Evolutionary conservation across 1,140 invertebrate species (phyloP).

Genomic region (Charaxes varanes): DNA sequence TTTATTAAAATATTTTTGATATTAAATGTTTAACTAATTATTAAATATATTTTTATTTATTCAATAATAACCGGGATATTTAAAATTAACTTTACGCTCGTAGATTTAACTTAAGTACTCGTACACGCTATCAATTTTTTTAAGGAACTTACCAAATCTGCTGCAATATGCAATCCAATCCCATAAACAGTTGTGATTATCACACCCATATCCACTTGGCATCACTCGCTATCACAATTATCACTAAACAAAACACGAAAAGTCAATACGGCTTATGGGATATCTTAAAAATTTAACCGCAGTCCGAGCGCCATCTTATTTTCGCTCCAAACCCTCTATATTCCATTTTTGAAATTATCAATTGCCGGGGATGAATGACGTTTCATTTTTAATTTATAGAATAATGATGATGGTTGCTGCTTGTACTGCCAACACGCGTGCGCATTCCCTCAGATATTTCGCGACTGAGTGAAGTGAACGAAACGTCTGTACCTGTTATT

Average conservation of each 20-base stretch:
- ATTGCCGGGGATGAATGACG: conserved; percentile 36
- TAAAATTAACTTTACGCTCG: too few relatives aligned
- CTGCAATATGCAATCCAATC: conserved; percentile 60
- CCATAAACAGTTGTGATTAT: conserved; percentile 60
- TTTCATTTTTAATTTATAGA: conserved; percentile 36
- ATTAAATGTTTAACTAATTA: too few relatives aligned
- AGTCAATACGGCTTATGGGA: conserved; percentile 49
- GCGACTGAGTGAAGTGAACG: conserved; percentile 44
- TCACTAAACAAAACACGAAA: conserved; percentile 65
- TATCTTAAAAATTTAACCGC: conserved; percentile 27
- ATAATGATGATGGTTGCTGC: conserved; percentile 20
- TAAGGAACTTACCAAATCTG: conserved; percentile 41
- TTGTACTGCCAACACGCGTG: conserved; percentile 42
- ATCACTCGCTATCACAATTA: conserved; percentile 61
- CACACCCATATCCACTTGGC: conserved; percentile 61
- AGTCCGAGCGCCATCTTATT: conserved; percentile 22
- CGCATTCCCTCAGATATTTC: conserved; percentile 37
- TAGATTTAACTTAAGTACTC: too few relatives aligned
- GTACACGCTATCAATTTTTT: too few relatives aligned
- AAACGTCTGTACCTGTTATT: conserved; percentile 56
- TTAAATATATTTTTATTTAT: too few relatives aligned
- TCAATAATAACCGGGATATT: too few relatives aligned
- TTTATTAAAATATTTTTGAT: too few relatives aligned
- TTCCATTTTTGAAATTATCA: conserved; percentile 37
- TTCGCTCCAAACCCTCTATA: conserved; percentile 14